These are phyloP conservation scores for Nothobranchius kuhntae DNA, from an alignment of 2,113 vertebrate genomes.

Conservation along the genomic window DNA sequence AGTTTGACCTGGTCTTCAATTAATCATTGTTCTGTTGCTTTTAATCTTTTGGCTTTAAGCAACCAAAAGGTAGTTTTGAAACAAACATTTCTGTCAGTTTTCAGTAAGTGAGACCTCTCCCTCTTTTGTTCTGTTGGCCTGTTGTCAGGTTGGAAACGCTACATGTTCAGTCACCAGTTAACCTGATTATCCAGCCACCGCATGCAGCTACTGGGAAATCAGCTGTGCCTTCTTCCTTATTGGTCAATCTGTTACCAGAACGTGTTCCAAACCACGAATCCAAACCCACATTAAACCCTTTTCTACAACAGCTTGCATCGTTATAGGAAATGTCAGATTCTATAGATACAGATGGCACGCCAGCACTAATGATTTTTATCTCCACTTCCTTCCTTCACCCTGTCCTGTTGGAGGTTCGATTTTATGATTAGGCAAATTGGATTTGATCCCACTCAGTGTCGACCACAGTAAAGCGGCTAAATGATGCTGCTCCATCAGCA, in stretches of 20 bases:
- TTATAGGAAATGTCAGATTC: slow-evolving; percentile 1
- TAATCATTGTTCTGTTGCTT: no score
- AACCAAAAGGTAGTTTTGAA: no score
- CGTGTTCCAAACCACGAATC: slow-evolving; percentile 36
- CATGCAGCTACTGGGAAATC: slow-evolving; percentile 20
- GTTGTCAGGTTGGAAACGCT: slow-evolving; percentile 40
- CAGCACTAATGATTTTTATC: slow-evolving; percentile 41
- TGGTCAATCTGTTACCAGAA: slow-evolving; percentile 21
- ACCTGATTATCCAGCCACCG: slow-evolving; percentile 51
- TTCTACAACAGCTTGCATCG: not conserved
- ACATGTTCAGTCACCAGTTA: slow-evolving; percentile 40
- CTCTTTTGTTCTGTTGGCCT: slow-evolving; percentile 30
- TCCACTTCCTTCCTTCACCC: slow-evolving; percentile 27
- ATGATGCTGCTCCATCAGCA: slow-evolving; percentile 22
- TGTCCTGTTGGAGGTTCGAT: slow-evolving; percentile 41
- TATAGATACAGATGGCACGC: slow-evolving; percentile 20
- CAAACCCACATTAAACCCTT: not conserved
- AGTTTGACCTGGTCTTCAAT: no score
- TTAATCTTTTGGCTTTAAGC: no score
- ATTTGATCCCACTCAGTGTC: slow-evolving; percentile 51
- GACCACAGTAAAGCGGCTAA: slow-evolving; percentile 32
- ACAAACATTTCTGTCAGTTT: no score
- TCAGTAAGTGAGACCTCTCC: not conserved
- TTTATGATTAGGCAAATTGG: slow-evolving; percentile 61
- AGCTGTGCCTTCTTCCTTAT: slow-evolving; percentile 8